Percentiles rank a stretch among this genome's conserved stretches.
Conservation (phyloP, 2,113 vertebrate species). For the Helogale parvula region DNA sequence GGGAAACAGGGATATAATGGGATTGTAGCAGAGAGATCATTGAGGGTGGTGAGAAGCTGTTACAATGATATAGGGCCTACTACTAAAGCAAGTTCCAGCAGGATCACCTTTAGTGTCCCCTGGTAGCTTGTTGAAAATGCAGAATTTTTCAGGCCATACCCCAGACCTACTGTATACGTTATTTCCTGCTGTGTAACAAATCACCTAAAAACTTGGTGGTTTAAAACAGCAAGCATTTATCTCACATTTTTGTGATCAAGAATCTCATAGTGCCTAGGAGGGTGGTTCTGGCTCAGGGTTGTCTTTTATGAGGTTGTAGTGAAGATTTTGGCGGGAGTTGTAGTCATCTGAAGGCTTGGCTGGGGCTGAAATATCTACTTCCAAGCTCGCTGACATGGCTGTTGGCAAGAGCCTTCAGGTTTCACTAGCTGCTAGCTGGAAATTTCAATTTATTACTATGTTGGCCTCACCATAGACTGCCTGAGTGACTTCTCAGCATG, state of each 20-base stretch:
- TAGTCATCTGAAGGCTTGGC: neutral
- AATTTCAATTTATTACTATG: neutral
- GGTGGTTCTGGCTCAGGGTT: neutral
- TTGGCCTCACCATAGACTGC: neutral
- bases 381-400: neutral
- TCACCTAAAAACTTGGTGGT: neutral
- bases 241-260: constrained; percentile 36
- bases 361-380: neutral
- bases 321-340: neutral
- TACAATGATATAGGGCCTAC: neutral
- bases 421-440: neutral
- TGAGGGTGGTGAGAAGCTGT: neutral
- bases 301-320: neutral
- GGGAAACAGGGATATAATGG: neutral
- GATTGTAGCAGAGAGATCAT: neutral
- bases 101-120: neutral
- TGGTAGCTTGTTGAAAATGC: constrained; percentile 17
- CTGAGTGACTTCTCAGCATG: constrained; percentile 2
- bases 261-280: neutral
- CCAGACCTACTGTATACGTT: neutral
- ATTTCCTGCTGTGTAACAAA: neutral
- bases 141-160: neutral
- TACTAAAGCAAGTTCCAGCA: neutral
- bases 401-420: neutral
- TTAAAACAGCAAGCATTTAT: constrained; percentile 14